Percentiles rank a stretch among this genome's conserved stretches.
phyloP scores from a whole-genome alignment of 1,140 invertebrate genomes.

The Polyergus mexicanus region DNA sequence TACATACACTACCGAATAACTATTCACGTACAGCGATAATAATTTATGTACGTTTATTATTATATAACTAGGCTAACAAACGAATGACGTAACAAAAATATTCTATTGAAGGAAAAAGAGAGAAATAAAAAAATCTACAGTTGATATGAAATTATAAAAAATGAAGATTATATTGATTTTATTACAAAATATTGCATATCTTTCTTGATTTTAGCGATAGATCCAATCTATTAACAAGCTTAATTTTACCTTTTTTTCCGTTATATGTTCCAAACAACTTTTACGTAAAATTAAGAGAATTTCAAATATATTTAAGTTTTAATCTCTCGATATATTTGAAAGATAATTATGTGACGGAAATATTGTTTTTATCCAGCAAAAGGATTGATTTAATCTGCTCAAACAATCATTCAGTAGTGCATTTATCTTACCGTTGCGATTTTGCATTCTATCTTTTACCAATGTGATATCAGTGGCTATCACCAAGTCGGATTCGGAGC shows the following conservation, averaged over 20 bases:
- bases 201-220: background rate
- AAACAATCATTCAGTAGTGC: conserved; percentile 30
- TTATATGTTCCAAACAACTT: conserved; percentile 7
- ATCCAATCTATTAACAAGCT: conserved; percentile 1
- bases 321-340: background rate
- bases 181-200: background rate
- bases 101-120: background rate
- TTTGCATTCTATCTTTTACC: conserved; percentile 36
- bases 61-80: background rate
- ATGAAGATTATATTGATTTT: conserved; percentile 22
- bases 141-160: conserved; percentile 1
- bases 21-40: background rate
- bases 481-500: conserved; percentile 11
- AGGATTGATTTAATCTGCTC: background rate
- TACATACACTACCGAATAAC: conserved; percentile 21
- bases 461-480: conserved; percentile 30
- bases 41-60: background rate
- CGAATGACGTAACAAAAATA: background rate
- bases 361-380: conserved; percentile 10
- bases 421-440: conserved; percentile 25
- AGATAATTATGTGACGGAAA: background rate
- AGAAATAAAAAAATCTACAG: background rate
- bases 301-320: background rate
- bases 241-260: background rate
- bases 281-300: background rate